Percentiles rank a stretch among this genome's conserved stretches.
phyloP scores from a whole-genome alignment of 2,113 vertebrate species.

The Stigmatopora argus region DNA sequence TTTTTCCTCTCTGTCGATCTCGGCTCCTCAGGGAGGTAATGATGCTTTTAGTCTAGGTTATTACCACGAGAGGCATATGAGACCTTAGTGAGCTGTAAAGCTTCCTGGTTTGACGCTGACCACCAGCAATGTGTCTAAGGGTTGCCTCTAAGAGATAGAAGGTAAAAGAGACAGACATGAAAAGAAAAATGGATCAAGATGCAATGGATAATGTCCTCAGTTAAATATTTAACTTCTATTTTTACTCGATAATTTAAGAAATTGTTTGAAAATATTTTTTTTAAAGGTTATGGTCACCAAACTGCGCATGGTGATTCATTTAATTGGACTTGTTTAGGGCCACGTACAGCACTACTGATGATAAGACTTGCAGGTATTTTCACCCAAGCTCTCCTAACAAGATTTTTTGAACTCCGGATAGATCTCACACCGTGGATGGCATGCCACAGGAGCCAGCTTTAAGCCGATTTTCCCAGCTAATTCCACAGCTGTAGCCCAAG shows the following conservation, averaged over 20 bases:
- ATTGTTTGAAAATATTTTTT: background rate
- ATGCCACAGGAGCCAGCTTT: background rate
- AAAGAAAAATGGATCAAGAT: background rate
- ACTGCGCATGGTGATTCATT: too few species aligned
- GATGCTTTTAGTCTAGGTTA: constrained; percentile 28
- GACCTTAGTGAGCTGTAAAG: constrained; percentile 34
- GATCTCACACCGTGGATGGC: background rate
- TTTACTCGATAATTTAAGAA: background rate
- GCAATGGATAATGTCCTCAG: background rate
- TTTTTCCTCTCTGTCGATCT: constrained; percentile 11
- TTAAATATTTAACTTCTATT: background rate
- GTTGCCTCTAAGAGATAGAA: constrained; percentile 4
- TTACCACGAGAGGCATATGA: constrained; percentile 40
- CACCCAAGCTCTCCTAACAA: background rate
- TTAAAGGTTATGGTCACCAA: too few species aligned
- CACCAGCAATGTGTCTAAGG: constrained; percentile 10
- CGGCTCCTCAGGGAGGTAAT: constrained; percentile 28
- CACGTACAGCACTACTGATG: background rate
- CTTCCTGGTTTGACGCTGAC: constrained; percentile 21
- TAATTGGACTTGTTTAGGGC: background rate
- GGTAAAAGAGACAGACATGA: background rate
- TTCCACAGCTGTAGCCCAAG: constrained; percentile 2
- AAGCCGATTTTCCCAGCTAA: constrained; percentile 7
- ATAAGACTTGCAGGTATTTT: background rate
- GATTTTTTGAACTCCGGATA: background rate